phyloP scores from a whole-genome alignment of 1,140 invertebrate genomes.

The Muscidifurax raptorellus region DNA sequence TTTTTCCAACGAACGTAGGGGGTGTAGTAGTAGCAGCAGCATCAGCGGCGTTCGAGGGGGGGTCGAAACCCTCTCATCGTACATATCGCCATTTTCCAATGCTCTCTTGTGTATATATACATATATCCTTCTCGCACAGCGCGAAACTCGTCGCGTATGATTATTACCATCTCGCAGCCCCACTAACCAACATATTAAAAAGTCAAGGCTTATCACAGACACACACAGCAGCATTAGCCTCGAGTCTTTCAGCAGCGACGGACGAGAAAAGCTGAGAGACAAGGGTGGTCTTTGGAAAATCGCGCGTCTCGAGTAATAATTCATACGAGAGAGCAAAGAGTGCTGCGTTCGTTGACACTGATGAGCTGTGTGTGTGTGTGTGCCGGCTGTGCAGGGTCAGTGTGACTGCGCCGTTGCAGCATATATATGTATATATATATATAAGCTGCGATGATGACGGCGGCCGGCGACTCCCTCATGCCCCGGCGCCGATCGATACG shows the following conservation, averaged over 20 bases:
- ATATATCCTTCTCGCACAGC: no score
- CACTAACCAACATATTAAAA: not conserved
- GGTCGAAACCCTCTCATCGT: no score
- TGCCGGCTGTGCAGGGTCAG: slow-evolving; percentile 33
- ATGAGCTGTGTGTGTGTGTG: not conserved
- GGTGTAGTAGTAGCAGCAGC: no score
- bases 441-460: slow-evolving; percentile 2
- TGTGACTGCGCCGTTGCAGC: not conserved
- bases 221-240: no score
- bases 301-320: not conserved
- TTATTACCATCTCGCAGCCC: no score
- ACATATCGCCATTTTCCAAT: not conserved
- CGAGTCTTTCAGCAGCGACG: no score
- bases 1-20: not conserved
- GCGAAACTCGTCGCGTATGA: not conserved
- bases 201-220: not conserved
- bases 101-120: not conserved
- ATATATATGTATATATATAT: no score
- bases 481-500: slow-evolving; percentile 27
- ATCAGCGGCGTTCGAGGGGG: no score
- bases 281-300: not conserved
- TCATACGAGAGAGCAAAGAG: not conserved
- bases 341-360: slow-evolving; percentile 23
- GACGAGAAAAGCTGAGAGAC: not conserved
- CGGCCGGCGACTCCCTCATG: slow-evolving; percentile 11